Percentiles rank a stretch among this genome's conserved stretches.
These are phyloP conservation scores for Pangasius larnaudii DNA, from an alignment of 2,797 vertebrate species.

Conservation along the genomic window DNA sequence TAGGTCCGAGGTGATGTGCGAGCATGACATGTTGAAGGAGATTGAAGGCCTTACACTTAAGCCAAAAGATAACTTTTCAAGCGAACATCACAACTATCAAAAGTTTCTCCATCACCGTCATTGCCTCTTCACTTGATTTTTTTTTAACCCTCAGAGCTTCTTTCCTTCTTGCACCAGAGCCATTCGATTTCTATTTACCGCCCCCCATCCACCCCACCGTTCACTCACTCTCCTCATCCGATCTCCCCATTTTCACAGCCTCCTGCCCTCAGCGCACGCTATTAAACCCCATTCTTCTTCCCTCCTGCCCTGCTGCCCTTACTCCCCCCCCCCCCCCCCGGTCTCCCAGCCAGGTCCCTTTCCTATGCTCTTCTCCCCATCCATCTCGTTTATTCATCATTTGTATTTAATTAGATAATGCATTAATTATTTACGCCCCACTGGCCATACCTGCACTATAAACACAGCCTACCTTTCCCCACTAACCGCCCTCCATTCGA, in stretches of 20 bases:
- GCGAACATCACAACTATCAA: constrained; percentile 78
- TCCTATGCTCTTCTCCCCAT: constrained; percentile 58
- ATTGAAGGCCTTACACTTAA: constrained; percentile 45
- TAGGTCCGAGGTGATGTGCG: constrained; percentile 29
- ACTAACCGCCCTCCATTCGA: constrained; percentile 55
- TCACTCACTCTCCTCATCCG: constrained; percentile 53
- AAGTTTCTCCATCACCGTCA: constrained; percentile 83
- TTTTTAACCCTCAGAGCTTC: constrained; percentile 77
- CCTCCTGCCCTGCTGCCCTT: constrained; percentile 65
- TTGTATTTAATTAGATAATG: constrained; percentile 81
- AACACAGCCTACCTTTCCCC: constrained; percentile 63
- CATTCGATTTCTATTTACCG: constrained; percentile 83
- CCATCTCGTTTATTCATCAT: constrained; percentile 76
- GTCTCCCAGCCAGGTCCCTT: constrained; percentile 63
- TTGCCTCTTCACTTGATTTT: constrained; percentile 69
- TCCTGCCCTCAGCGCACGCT: constrained; percentile 67
- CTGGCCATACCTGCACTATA: constrained; percentile 74
- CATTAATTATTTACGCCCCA: constrained; percentile 82
- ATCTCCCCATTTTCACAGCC: constrained; percentile 61
- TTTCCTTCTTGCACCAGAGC: constrained; percentile 71
- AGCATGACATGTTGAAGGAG: constrained; percentile 39
- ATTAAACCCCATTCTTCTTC: constrained; percentile 72
- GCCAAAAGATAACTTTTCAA: constrained; percentile 76
- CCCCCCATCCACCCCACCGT: constrained; percentile 47
- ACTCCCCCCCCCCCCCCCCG: constrained; percentile 14